phyloP scores from a whole-genome alignment of 2,888 invertebrate species.

The Portevinia maculata region DNA sequence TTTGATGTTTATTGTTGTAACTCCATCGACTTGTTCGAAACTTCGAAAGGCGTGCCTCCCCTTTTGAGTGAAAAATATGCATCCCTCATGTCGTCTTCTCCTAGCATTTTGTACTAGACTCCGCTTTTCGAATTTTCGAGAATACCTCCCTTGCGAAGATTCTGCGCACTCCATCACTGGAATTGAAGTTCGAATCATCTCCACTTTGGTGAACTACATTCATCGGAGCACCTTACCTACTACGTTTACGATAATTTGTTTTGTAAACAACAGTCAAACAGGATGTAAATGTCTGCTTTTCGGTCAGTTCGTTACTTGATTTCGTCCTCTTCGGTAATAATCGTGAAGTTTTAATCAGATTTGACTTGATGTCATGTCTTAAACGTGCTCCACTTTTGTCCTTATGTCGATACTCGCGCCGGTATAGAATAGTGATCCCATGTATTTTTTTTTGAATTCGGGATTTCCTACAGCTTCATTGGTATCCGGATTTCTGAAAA shows the following conservation, averaged over 20 bases:
- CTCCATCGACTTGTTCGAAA: too few relatives aligned
- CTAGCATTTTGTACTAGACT: constrained; percentile 30
- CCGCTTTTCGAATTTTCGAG: constrained; percentile 25
- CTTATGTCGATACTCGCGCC: not conserved
- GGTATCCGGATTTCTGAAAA: not conserved
- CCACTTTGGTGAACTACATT: constrained; percentile 41
- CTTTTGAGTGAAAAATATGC: constrained; percentile 36
- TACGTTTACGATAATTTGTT: constrained; percentile 64
- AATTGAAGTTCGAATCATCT: constrained; percentile 34
- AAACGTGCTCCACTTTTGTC: constrained; percentile 13
- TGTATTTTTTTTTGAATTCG: not conserved
- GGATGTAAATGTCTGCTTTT: constrained; percentile 38
- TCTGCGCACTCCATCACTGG: constrained; percentile 44
- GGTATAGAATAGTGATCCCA: constrained; percentile 8
- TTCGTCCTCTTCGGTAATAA: constrained; percentile 50
- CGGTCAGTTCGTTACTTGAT: constrained; percentile 46
- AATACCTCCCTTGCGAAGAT: not conserved
- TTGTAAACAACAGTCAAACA: constrained; percentile 64
- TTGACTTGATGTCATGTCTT: constrained; percentile 17
- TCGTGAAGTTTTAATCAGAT: not conserved
- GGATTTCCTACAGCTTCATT: too few relatives aligned
- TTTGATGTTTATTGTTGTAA: too few relatives aligned
- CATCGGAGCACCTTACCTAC: constrained; percentile 17
- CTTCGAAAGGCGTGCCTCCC: constrained; percentile 3
- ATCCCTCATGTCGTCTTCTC: constrained; percentile 6